Base-by-base conservation (phyloP, 2,797 vertebrate genomes). In the Cheracebus regulus region DNA sequence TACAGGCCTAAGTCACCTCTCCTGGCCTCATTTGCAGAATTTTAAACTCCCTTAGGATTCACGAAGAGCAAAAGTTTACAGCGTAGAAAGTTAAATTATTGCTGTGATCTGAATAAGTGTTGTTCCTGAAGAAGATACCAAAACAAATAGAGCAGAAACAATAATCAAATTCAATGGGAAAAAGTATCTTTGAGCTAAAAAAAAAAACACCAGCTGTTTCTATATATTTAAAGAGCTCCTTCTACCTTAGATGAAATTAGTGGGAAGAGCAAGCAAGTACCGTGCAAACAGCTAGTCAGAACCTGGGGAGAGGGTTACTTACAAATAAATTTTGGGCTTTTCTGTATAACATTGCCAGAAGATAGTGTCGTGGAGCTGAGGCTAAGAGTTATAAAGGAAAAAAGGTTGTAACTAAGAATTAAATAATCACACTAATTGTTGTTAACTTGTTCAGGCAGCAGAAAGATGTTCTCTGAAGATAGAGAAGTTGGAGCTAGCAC, bases 31-130 rank as follows among this genome's bases (percentile, higher is more conserved):
- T 88, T 72, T 82, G 64, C 52, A 94, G 67, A 52, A 75, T 70
- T 80, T 82, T 93, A 64, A 73, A 73, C 58, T 91, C 57, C 14
- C 1, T 79, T 84, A 50, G 73, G 55, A 36, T 85, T 36, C 9
- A 15, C 1, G 33, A 87, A 87, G 61, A 95, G 39, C 52, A 70
- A 52, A 72, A 48, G 14, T 61, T 55, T 36, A 88, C 41, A 24
- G 5, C 33, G 33, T 46, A n/a, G 78, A 64, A 76, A 64, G 85
- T 86, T 90, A 81, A 92, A 58, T 88, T 50, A 92, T 72, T 33
- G n/a, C 88, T 91, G 24, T 67, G 81, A 89, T 83, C 61, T 70
- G 76, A 94, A 5, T 75, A 86, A 95, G 22, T 84, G 75, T 50
- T 82, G 64, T 94, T 93, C 52, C 67, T 70, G 75, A 88, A 84